phyloP scores from a whole-genome alignment of 2,113 vertebrate species.

The Tetraodon nigroviridis region DNA sequence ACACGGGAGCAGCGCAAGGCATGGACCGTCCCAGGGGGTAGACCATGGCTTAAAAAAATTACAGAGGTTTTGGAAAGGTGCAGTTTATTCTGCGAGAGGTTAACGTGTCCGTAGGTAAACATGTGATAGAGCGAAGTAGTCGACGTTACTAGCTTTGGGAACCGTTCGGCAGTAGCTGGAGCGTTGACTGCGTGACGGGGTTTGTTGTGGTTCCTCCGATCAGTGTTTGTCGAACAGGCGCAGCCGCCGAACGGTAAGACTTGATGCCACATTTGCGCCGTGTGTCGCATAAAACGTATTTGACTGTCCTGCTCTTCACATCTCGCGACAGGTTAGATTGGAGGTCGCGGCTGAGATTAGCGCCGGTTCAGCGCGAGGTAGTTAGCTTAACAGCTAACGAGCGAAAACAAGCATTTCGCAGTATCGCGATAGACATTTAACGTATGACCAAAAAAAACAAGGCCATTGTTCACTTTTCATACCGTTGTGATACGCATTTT shows the following conservation, averaged over 20 bases:
- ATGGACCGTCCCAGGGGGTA: conserved; percentile 29
- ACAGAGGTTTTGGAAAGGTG: conserved; percentile 17
- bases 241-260: conserved; percentile 46
- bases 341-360: neutral
- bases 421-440: conserved; percentile 1
- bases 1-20: conserved; percentile 45
- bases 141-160: conserved; percentile 44
- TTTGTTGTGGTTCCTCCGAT: conserved; percentile 58
- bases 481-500: no score
- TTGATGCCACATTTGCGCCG: neutral
- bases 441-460: no score
- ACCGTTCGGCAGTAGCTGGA: conserved; percentile 47
- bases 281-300: no score
- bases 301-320: no score
- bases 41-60: conserved; percentile 35
- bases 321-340: no score
- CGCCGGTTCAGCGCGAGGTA: conserved; percentile 8
- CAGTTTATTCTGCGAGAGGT: conserved; percentile 11
- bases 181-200: conserved; percentile 32
- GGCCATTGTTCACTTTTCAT: no score
- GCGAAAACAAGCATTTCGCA: conserved; percentile 1
- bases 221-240: conserved; percentile 27
- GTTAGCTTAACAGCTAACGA: conserved; percentile 36
- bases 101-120: conserved; percentile 47
- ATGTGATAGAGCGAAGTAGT: conserved; percentile 53